Evolutionary conservation across 2,888 invertebrate genomes (phyloP), one percentile per base, ranked within the genome.

Genomic region (Andrena marginata): DNA sequence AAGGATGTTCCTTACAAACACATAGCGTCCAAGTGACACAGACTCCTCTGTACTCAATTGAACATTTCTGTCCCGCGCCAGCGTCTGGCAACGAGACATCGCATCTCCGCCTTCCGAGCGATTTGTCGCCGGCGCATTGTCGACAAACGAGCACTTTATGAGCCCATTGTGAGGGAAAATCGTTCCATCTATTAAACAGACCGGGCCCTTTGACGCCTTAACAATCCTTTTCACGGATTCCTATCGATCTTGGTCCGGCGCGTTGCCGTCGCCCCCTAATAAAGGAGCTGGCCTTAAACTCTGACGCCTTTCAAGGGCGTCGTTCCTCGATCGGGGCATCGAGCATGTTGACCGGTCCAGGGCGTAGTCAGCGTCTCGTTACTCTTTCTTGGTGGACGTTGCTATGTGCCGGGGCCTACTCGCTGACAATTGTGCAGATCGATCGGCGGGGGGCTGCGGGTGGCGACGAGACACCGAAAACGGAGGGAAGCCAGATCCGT

Each of bases 161-260:
- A 77, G 33, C 2, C 29, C 20, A 29, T 64, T 60, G 26, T 35
- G 8, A 59, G 23, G 6, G 0, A 42, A 23, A 62, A 54, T 10
- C n/a, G 26, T 70, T 51, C 29, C 56, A 20, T 42, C 70, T 49
- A 51, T 74, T 69, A 76, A 42, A 64, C 69, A 70, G 49, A 64
- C 60, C 68, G 35, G 33, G 26, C 64, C 76, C 64, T 76, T 87
- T 86, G 65, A 76, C 29, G 65, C 10, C 48, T 48, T 73, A 72
- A 75, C 79, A 78, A 86, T 85, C 77, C 69, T 76, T 81, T 71
- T 80, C 73, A 77, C 63, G 51, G 26, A 65, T 74, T 48, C 72
- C 88, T 71, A 90, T 90, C 90, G 89, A 90, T 90, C 90, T 90
- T 89, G 72, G 82, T 87, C 84, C 71, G 82, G 83, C 65, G 75